These are phyloP conservation scores for Heliconius erato DNA, from an alignment of 2,888 invertebrate genomes.

Conservation along the genomic window DNA sequence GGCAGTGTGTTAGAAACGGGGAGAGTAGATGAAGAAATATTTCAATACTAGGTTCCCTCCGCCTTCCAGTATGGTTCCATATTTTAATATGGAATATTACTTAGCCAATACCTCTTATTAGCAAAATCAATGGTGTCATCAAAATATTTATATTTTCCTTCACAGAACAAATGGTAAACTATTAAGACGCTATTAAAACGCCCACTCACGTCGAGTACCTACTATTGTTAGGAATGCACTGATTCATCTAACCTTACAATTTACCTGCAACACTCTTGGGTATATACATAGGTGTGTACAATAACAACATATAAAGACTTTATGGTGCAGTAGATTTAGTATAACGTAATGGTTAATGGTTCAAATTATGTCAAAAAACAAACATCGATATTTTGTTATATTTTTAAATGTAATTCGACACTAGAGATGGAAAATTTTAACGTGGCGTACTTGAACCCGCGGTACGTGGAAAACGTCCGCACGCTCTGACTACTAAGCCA, in stretches of 20 bases:
- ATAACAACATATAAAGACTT: not conserved
- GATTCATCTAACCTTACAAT: slow-evolving; percentile 41
- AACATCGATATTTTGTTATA: too few species aligned
- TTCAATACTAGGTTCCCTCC: too few species aligned
- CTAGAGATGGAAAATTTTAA: too few species aligned
- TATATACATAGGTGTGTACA: not conserved
- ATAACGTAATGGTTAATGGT: too few species aligned
- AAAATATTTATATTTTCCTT: slow-evolving; percentile 24
- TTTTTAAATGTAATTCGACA: too few species aligned
- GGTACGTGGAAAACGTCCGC: too few species aligned
- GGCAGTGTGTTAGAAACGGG: too few species aligned
- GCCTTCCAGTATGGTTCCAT: too few species aligned
- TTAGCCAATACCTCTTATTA: not conserved
- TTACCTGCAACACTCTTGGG: slow-evolving; percentile 17
- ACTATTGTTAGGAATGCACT: slow-evolving; percentile 32
- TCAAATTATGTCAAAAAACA: too few species aligned
- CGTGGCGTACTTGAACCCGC: too few species aligned
- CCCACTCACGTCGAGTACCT: slow-evolving; percentile 37
- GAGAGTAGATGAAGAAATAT: too few species aligned
- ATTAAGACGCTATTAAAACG: slow-evolving; percentile 27
- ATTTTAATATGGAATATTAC: not conserved
- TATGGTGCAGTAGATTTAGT: not conserved
- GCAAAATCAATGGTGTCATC: slow-evolving; percentile 25
- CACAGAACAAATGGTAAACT: slow-evolving; percentile 28
- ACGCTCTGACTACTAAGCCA: too few species aligned